Base-by-base conservation (phyloP, 2,888 invertebrate genomes). In the Noctua fimbriata region DNA sequence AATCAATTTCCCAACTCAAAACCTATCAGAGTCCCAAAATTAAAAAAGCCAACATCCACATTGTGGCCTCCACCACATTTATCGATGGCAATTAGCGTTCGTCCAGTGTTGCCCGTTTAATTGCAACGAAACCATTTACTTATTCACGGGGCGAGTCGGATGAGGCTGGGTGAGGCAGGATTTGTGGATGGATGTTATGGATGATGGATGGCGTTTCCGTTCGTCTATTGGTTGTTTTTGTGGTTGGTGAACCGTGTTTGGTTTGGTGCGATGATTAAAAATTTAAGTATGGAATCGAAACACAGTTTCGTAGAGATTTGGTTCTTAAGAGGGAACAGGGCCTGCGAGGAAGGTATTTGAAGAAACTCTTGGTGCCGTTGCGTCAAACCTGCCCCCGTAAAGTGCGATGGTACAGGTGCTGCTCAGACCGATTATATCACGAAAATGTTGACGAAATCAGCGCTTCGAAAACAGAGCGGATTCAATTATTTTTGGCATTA, bases 121-220 rank as follows among this genome's bases (percentile, higher is more conserved):
- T 93, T 92, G 93, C 92, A 90, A 88, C 88, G 86, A 89, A 91
- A 90, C 88, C 90, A 91, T 92, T 93, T 90, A 92, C 88, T 92
- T 93, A 93, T 92, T 93, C 93, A 93, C 92, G 92, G 90, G 87
- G 85, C 88, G 87, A 85, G 89, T 87, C 91, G 75, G 85, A 83
- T 79, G 81, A 73, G 79, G 65, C 55, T 83, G 67, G 79, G 77
- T 74, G 81, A 41, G 69, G 24, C 55, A 12, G 66, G 74, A 78
- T 82, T 86, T 86, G 84, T 81, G 81, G 69, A 81, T 81, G 78
- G 36, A 71, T 70, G 78, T 81, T 78, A 85, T 88, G 66, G 81
- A 81, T 81, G 49, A 85, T 81, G 77, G 28, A 85, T 81, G 71
- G 2, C n/a, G 60, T 65, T 83, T 83, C 83, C 83, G 83, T 72